Conservation (phyloP, 2,888 invertebrate species). For the Protodeltote pygarga region DNA sequence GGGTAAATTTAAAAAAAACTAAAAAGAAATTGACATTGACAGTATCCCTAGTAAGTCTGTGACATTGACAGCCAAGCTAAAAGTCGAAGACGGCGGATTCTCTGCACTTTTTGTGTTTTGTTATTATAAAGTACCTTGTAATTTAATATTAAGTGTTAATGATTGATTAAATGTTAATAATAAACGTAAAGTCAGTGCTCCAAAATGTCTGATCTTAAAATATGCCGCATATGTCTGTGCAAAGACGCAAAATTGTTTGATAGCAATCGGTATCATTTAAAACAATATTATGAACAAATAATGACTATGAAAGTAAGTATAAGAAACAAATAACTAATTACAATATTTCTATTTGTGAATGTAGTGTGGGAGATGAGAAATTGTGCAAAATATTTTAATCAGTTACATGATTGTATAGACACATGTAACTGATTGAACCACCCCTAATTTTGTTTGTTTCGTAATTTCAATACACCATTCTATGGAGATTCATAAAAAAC, state of each 20-base stretch:
- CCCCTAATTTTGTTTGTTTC: background rate
- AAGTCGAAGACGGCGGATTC: too few relatives aligned
- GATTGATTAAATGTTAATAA: background rate
- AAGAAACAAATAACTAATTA: background rate
- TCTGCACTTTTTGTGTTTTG: background rate
- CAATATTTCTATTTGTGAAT: too few relatives aligned
- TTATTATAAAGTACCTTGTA: background rate
- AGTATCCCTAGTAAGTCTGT: background rate
- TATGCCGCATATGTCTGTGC: constrained; percentile 71
- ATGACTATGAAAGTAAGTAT: constrained; percentile 65
- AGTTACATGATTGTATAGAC: too few relatives aligned
- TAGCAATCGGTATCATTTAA: constrained; percentile 62
- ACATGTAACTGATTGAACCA: too few relatives aligned
- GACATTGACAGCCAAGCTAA: too few relatives aligned
- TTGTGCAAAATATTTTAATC: too few relatives aligned
- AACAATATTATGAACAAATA: constrained; percentile 72
- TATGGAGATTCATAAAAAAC: too few relatives aligned
- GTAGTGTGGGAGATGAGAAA: too few relatives aligned
- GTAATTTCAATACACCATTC: too few relatives aligned
- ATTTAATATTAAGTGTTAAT: background rate
- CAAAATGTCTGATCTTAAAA: constrained; percentile 61
- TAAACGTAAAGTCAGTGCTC: background rate
- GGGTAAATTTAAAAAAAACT: too few relatives aligned
- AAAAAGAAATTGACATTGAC: background rate
- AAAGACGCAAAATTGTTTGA: constrained; percentile 66